Evolutionary conservation across 2,113 vertebrate genomes (phyloP).

Genomic region (cattle (Bos taurus)): DNA sequence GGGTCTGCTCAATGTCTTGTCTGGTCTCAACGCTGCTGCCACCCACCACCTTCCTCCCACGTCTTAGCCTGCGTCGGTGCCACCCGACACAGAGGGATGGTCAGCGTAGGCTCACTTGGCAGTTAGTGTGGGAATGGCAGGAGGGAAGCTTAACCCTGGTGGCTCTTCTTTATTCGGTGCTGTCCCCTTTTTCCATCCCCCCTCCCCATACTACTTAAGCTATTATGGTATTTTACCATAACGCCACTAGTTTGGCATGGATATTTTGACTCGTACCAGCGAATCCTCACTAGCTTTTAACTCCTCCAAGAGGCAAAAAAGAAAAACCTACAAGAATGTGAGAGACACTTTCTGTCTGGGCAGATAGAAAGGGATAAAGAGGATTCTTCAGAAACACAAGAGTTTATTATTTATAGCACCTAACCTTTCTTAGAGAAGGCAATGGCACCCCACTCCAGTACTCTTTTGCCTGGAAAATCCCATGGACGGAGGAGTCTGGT

Average conservation of each 20-base stretch:
- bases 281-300: neutral
- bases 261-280: neutral
- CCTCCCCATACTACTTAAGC: neutral
- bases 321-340: neutral
- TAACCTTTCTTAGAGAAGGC: no score
- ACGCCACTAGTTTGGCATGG: neutral
- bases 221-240: neutral
- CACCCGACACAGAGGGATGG: neutral
- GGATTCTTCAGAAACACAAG: neutral
- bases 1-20: neutral
- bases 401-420: neutral
- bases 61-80: neutral
- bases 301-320: neutral
- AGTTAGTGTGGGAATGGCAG: neutral
- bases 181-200: neutral
- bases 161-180: neutral
- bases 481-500: no score
- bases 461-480: no score
- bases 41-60: fast-evolving
- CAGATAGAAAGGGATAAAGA: neutral
- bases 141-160: neutral
- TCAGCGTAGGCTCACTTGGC: neutral
- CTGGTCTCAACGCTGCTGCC: neutral
- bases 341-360: neutral
- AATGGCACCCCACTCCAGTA: no score